Percentiles rank a stretch among this genome's conserved stretches.
These are phyloP conservation scores for Busseola fusca DNA, from an alignment of 2,888 invertebrate genomes.

Conservation along the genomic window DNA sequence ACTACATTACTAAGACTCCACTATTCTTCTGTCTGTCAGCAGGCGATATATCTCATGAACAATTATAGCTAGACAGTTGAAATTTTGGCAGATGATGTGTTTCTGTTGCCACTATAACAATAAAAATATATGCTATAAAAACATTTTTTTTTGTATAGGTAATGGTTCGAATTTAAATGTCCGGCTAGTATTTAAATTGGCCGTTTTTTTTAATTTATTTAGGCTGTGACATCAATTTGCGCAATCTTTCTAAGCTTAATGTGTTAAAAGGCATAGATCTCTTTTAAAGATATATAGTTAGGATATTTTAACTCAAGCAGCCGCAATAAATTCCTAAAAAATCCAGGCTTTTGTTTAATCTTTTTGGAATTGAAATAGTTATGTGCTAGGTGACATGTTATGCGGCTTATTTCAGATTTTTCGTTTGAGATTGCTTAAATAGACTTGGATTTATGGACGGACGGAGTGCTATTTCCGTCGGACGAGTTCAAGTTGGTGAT, in stretches of 20 bases:
- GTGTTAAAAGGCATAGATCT: slow-evolving; percentile 18
- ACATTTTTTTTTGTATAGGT: too few species aligned
- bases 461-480: slow-evolving; percentile 87
- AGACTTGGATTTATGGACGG: slow-evolving; percentile 87
- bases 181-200: too few species aligned
- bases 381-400: slow-evolving; percentile 77
- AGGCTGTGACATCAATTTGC: slow-evolving; percentile 8
- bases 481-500: slow-evolving; percentile 84
- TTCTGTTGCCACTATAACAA: too few species aligned
- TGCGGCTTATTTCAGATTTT: slow-evolving; percentile 86
- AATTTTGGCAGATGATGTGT: too few species aligned
- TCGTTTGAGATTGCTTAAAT: slow-evolving; percentile 87
- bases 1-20: too few species aligned
- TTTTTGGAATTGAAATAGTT: slow-evolving; percentile 71
- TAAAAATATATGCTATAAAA: too few species aligned
- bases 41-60: too few species aligned
- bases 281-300: slow-evolving; percentile 21
- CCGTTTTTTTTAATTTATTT: neutral
- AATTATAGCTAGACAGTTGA: too few species aligned
- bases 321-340: slow-evolving; percentile 50
- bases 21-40: too few species aligned
- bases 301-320: slow-evolving; percentile 45
- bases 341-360: slow-evolving; percentile 56
- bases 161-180: too few species aligned
- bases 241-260: slow-evolving; percentile 8